Conservation (phyloP, 2,113 vertebrate species). For the Campylomormyrus tamandua region DNA sequence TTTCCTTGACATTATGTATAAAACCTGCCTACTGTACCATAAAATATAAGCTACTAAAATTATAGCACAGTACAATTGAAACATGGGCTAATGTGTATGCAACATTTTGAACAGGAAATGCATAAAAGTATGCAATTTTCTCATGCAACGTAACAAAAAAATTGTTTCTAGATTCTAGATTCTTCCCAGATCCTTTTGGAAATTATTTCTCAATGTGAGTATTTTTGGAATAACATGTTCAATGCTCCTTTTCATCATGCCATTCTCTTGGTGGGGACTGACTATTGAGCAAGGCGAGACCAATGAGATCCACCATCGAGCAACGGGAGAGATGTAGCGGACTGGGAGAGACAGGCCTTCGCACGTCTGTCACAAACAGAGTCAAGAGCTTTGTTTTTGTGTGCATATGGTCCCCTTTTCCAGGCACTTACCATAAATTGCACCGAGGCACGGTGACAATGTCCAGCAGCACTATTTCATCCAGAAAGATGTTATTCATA, state of each 20-base stretch:
- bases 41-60: neutral
- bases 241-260: neutral
- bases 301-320: neutral
- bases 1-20: neutral
- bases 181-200: neutral
- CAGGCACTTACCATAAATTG: conserved; percentile 24
- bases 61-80: neutral
- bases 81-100: neutral
- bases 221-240: neutral
- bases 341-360: neutral
- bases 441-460: neutral
- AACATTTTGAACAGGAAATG: neutral
- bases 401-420: neutral
- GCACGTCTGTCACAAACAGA: neutral
- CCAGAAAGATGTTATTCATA: conserved; percentile 20
- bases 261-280: neutral
- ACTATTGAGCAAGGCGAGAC: neutral
- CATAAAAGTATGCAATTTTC: neutral
- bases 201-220: neutral
- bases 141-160: neutral
- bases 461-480: conserved; percentile 5
- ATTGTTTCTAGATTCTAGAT: neutral
- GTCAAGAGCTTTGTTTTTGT: conserved; percentile 23
- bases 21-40: neutral
- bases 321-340: neutral